Conservation (phyloP, 2,888 invertebrate species). For the Pheosia gnoma region DNA sequence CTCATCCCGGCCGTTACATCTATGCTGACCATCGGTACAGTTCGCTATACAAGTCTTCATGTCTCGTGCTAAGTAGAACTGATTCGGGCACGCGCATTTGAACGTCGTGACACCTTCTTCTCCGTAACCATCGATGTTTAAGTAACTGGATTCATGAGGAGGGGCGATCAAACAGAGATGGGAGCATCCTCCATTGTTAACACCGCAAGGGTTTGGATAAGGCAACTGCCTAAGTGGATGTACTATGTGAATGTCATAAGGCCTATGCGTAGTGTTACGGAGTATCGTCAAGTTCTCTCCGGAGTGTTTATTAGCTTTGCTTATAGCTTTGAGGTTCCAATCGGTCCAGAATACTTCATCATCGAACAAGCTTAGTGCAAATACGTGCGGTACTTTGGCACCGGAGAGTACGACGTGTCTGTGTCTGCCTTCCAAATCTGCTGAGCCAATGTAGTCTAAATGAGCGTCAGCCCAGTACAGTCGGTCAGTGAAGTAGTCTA, state of each 20-base stretch:
- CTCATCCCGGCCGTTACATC: slow-evolving; percentile 85
- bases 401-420: slow-evolving; percentile 93
- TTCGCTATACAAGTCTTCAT: slow-evolving; percentile 96
- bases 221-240: slow-evolving; percentile 94
- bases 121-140: slow-evolving; percentile 90
- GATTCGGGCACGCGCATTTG: slow-evolving; percentile 97
- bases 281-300: slow-evolving; percentile 89
- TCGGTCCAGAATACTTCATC: slow-evolving; percentile 98
- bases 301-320: slow-evolving; percentile 95
- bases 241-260: slow-evolving; percentile 96
- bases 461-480: slow-evolving; percentile 99
- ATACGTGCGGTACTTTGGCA: slow-evolving; percentile 95
- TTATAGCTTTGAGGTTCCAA: slow-evolving; percentile 98
- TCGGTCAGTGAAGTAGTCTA: slow-evolving; percentile 97
- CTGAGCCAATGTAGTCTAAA: slow-evolving; percentile 97
- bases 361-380: slow-evolving; percentile 96
- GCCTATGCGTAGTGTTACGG: slow-evolving; percentile 96
- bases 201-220: slow-evolving; percentile 95
- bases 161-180: slow-evolving; percentile 97
- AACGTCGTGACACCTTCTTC: slow-evolving; percentile 91
- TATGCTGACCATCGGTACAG: slow-evolving; percentile 95
- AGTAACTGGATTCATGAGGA: slow-evolving; percentile 89
- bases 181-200: slow-evolving; percentile 97
- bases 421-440: slow-evolving; percentile 96
- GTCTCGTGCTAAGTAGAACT: slow-evolving; percentile 92